phyloP scores from a whole-genome alignment of 2,113 vertebrate species.

The Neomonachus schauinslandi region DNA sequence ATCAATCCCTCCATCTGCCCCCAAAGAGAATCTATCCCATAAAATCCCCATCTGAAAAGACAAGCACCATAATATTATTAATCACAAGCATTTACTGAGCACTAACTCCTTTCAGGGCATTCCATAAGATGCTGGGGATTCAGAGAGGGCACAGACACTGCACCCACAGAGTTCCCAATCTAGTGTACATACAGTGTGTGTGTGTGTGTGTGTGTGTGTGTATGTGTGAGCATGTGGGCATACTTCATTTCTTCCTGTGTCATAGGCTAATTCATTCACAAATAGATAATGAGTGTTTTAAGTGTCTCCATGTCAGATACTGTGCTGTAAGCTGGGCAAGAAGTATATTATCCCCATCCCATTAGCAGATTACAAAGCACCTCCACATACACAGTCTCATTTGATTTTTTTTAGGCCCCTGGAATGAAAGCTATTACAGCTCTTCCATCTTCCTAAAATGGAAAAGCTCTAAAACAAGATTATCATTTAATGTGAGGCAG shows the following conservation, averaged over 20 bases:
- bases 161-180: neutral
- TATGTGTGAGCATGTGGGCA: rapidly evolving
- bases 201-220: neutral
- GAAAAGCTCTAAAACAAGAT: slow-evolving; percentile 1
- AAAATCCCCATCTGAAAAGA: slow-evolving; percentile 3
- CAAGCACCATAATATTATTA: neutral
- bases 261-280: neutral
- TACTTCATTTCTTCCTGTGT: neutral
- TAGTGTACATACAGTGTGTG: neutral
- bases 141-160: neutral
- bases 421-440: neutral
- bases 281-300: neutral
- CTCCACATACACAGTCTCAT: neutral
- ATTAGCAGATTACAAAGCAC: neutral
- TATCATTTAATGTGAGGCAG: neutral
- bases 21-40: neutral
- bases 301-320: neutral
- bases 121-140: neutral
- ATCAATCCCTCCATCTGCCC: neutral
- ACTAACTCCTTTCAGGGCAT: neutral
- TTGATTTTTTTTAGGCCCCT: neutral
- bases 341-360: neutral
- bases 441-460: neutral
- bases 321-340: neutral
- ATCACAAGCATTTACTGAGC: neutral